Conservation (phyloP, 2,888 invertebrate species). For the Chrysopilus asiliformis region DNA sequence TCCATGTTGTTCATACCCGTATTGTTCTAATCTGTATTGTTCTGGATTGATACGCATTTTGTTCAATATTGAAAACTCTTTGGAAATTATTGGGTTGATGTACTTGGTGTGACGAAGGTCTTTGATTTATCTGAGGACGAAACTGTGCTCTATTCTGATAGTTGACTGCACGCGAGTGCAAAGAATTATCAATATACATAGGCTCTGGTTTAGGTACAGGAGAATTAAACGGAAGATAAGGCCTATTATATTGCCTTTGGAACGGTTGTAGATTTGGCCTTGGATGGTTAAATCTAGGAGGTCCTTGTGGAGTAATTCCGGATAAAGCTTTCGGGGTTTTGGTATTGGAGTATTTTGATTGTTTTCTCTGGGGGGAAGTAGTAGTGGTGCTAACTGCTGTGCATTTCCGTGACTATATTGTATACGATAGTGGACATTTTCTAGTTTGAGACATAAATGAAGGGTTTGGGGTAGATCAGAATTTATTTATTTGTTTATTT, state of each 20-base stretch:
- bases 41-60: not conserved
- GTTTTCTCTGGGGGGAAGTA: conserved; percentile 2
- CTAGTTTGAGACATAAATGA: too few relatives aligned
- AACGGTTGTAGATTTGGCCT: not conserved
- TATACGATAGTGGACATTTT: too few relatives aligned
- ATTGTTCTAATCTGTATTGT: not conserved
- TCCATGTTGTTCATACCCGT: too few relatives aligned
- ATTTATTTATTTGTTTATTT: too few relatives aligned
- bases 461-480: conserved; percentile 7
- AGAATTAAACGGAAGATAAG: conserved; percentile 6
- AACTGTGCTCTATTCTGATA: conserved; percentile 8
- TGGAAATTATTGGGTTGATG: conserved; percentile 2
- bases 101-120: not conserved
- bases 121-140: not conserved
- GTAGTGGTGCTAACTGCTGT: not conserved
- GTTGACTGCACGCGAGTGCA: conserved; percentile 10
- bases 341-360: not conserved
- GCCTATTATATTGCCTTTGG: not conserved
- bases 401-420: not conserved
- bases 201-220: conserved; percentile 11
- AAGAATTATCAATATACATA: conserved; percentile 11
- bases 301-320: conserved; percentile 1
- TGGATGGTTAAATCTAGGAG: not conserved
- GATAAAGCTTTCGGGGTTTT: not conserved
- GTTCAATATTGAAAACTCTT: conserved; percentile 1